Base-by-base conservation (phyloP, 2,113 vertebrate species). In the Pseudorhombus dupliciocellatus region DNA sequence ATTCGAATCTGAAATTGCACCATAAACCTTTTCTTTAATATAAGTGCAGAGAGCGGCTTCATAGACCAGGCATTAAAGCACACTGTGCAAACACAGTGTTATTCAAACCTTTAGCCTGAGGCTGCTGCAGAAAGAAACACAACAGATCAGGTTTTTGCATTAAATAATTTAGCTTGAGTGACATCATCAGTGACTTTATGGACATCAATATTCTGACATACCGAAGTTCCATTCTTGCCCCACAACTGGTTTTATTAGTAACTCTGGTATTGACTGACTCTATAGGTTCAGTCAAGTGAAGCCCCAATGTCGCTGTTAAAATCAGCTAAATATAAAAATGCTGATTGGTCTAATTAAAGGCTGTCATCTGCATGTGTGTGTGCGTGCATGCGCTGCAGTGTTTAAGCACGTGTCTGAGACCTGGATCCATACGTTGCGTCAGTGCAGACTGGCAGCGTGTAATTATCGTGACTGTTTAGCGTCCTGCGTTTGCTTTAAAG, bases 401-500 rank as follows among this genome's bases (percentile, higher is more conserved):
- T 61, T 37, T 12, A 10, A 37, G 34, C 12, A 11, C 34, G 18
- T 20, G 57, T 55, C 1, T 51, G n/a, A 28, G 66, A 71, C 58
- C 65, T 70, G 40, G 44, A 57, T 75, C 42, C 44, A 52, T 46
- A 50, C 56, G 18, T 24, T 62, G 73, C 53, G 25, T 76, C 25
- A 21, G 40, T 30, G 40, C 60, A 64, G 73, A 79, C 72, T 76
- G 87, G 66, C 80, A 90, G 80, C 40, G 48, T 77, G 77, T 90
- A 87, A 92, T 92, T 91, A 92, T 79, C 78, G 56, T 5, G 59
- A 50, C 57, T 34, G 67, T 86, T 89, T 81, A 69, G 62, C 82
- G 66, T 87, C 68, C 70, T 73, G 42, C 75, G 73, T 84, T 67
- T 14, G 65, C 69, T 68, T 66, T 83, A 64, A 87, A 87, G 82